Conservation (phyloP, 1,140 invertebrate species). For the Pachyrhynchus sulphureomaculatus region DNA sequence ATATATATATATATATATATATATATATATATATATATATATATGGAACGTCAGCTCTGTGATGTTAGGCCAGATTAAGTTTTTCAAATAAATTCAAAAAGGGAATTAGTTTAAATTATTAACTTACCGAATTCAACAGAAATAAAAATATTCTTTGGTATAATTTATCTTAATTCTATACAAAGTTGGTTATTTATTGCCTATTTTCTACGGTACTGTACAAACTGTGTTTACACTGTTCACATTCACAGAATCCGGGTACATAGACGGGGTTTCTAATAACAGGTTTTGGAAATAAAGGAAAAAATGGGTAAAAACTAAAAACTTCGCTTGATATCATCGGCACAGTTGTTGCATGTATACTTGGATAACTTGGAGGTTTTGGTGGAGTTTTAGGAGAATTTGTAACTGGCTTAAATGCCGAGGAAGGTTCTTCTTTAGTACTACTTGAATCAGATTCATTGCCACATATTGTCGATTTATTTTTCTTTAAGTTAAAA, state of each 20-base stretch:
- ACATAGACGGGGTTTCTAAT: constrained; percentile 49
- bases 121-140: too few species aligned
- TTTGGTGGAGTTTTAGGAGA: constrained; percentile 24
- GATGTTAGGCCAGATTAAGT: too few species aligned
- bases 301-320: constrained; percentile 49
- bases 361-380: constrained; percentile 18
- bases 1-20: too few species aligned
- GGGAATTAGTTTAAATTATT: too few species aligned
- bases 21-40: too few species aligned
- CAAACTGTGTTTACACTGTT: constrained; percentile 45
- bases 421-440: constrained; percentile 39
- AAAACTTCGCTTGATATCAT: constrained; percentile 48
- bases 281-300: constrained; percentile 47
- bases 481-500: constrained; percentile 44
- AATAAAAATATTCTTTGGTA: too few species aligned
- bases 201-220: constrained; percentile 24
- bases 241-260: constrained; percentile 50
- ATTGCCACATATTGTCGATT: constrained; percentile 11
- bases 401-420: constrained; percentile 44
- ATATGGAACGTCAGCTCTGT: too few species aligned
- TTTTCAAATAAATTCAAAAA: too few species aligned
- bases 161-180: too few species aligned
- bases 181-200: background rate
- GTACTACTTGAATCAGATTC: constrained; percentile 23
- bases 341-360: constrained; percentile 41